Conservation (phyloP, 2,888 invertebrate species). For the Ophion costatus region DNA sequence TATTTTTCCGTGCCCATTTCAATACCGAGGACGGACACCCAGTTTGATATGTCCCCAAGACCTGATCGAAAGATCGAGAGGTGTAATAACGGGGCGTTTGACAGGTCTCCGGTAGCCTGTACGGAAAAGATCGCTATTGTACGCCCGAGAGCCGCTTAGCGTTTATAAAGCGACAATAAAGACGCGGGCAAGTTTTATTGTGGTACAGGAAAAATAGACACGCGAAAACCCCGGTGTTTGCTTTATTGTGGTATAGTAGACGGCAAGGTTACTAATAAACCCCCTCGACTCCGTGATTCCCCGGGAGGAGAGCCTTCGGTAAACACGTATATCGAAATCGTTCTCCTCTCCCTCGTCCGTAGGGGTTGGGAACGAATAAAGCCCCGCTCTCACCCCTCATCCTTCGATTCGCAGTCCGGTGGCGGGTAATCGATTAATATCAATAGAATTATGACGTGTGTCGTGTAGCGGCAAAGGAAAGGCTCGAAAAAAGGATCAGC, state of each 20-base stretch:
- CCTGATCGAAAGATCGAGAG: neutral
- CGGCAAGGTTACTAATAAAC: constrained; percentile 59
- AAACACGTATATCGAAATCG: constrained; percentile 64
- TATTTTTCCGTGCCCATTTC: too few relatives aligned
- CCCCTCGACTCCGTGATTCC: constrained; percentile 49
- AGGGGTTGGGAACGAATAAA: constrained; percentile 60
- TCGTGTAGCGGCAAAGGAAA: constrained; percentile 54
- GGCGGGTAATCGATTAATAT: constrained; percentile 80
- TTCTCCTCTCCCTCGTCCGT: constrained; percentile 43
- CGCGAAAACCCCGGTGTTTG: constrained; percentile 44
- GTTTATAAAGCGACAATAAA: constrained; percentile 46
- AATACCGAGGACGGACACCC: neutral
- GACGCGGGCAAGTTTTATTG: constrained; percentile 45
- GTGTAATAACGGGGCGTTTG: neutral
- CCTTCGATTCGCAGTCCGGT: constrained; percentile 27
- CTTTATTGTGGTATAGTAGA: constrained; percentile 51
- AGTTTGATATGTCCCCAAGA: neutral
- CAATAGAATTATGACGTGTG: constrained; percentile 81
- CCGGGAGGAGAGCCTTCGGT: constrained; percentile 53
- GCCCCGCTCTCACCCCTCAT: constrained; percentile 16
- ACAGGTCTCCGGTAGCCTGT: constrained; percentile 24
- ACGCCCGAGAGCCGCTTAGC: constrained; percentile 20
- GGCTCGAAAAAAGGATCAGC: constrained; percentile 38
- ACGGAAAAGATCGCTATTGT: constrained; percentile 31
- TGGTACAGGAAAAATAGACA: constrained; percentile 33